These are phyloP conservation scores for Sterna hirundo DNA, from an alignment of 2,113 vertebrate species.

Conservation along the genomic window DNA sequence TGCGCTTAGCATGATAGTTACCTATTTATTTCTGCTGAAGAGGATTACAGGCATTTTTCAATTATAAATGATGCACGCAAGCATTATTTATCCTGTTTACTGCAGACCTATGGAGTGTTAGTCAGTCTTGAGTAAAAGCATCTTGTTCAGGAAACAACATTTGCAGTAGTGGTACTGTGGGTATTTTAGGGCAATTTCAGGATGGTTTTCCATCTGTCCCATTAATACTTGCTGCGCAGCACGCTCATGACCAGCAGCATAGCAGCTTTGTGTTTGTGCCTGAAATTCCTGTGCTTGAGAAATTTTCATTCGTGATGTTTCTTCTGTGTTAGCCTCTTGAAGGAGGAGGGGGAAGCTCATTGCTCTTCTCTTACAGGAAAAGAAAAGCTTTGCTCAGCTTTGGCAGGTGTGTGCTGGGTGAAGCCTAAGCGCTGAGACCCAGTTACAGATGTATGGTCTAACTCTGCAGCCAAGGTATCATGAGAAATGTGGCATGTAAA, in stretches of 20 bases:
- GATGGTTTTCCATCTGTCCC: constrained; percentile 30
- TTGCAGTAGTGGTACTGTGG: background rate
- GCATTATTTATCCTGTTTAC: constrained; percentile 37
- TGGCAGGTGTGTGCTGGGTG: background rate
- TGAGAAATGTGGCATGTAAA: background rate
- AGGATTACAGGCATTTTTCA: constrained; percentile 55
- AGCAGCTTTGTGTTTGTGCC: background rate
- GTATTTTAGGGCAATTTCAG: constrained; percentile 27
- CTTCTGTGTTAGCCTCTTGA: background rate
- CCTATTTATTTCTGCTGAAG: constrained; percentile 42
- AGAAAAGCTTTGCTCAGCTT: background rate
- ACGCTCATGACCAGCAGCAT: background rate
- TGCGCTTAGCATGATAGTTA: background rate
- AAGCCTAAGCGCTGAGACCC: background rate
- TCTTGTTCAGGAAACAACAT: constrained; percentile 30
- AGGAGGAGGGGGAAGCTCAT: background rate
- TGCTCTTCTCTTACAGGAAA: background rate
- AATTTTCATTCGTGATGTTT: background rate
- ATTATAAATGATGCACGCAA: constrained; percentile 33
- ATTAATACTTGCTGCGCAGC: background rate
- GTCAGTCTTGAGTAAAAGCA: constrained; percentile 19
- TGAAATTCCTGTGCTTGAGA: background rate
- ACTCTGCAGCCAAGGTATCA: background rate
- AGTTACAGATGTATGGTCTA: background rate
- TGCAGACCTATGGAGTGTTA: constrained; percentile 8